Evolutionary conservation across 1,140 invertebrate species (phyloP), one percentile per base, ranked within the genome.

Genomic region (Phthorimaea operculella): DNA sequence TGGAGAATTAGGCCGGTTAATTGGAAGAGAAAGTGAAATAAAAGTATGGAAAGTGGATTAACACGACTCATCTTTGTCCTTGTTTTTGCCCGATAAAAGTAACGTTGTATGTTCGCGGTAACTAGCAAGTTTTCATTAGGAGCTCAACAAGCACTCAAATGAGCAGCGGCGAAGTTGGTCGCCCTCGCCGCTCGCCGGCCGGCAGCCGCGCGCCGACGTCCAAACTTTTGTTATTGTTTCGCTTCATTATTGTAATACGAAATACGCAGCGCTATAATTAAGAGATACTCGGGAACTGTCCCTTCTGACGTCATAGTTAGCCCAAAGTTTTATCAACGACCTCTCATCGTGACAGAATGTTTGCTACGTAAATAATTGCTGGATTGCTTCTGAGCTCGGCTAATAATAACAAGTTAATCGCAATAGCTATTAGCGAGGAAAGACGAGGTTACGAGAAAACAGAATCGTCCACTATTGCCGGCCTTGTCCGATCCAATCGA

Each of bases 191-290:
- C 63, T 63, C 77, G 63, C 64, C 63, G 67, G 66, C 71, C 77
- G 63, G 63, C 63, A 66, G 66, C 71, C 66, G 73, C 68, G 66
- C 70, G 68, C 70, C 69, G 70, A 62, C 71, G 71, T 76, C 74
- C 70, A 72, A 84, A 84, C 81, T 84, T 84, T 80, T 79, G 78
- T 83, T 83, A 81, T 82, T 81, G 79, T 81, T 79, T 79, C 72
- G 66, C 68, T 84, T 84, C 78, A 83, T 84, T 83, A 84, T 81
- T 83, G 78, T 84, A 79, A 84, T 81, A 76, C 74, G 70, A 77
- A 83, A 80, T 82, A 82, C 76, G 71, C 70, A 72, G 71, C 68
- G 68, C 68, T 68, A 77, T 84, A 81, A 84, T 84, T 81, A 82
- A 84, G 77, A 82, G 72, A 79, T 77, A 64, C 75, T 72, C 60